phyloP scores from a whole-genome alignment of 2,797 vertebrate species.

The Avahi laniger region DNA sequence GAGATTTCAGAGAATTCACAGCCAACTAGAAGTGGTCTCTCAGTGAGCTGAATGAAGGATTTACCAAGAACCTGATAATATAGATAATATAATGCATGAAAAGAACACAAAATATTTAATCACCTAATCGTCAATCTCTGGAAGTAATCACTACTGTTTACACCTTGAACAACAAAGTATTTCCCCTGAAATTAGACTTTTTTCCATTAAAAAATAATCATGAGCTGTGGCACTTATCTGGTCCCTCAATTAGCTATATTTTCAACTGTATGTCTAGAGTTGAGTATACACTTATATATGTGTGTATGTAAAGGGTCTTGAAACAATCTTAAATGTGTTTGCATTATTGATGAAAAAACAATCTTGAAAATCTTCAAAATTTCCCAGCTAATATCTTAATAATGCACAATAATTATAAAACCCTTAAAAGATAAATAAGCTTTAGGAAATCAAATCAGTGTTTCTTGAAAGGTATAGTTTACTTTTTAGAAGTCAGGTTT shows the following conservation, averaged over 20 bases:
- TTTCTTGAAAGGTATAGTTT: slow-evolving; percentile 3
- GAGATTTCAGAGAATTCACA: neutral
- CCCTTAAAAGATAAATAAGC: neutral
- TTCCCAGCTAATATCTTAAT: neutral
- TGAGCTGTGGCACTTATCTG: neutral
- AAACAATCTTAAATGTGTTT: neutral
- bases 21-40: neutral
- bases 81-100: neutral
- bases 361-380: neutral
- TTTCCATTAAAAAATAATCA: neutral
- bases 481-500: slow-evolving; percentile 3
- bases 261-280: neutral
- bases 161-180: neutral
- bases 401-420: neutral
- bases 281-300: neutral
- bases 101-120: neutral
- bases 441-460: neutral
- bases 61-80: neutral
- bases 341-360: neutral
- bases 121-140: neutral
- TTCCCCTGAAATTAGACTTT: neutral
- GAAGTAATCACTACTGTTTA: neutral
- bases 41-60: neutral
- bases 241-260: neutral
- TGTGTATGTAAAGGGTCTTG: neutral